Base-by-base conservation (phyloP, 2,113 vertebrate genomes). In the Urocolius indicus region DNA sequence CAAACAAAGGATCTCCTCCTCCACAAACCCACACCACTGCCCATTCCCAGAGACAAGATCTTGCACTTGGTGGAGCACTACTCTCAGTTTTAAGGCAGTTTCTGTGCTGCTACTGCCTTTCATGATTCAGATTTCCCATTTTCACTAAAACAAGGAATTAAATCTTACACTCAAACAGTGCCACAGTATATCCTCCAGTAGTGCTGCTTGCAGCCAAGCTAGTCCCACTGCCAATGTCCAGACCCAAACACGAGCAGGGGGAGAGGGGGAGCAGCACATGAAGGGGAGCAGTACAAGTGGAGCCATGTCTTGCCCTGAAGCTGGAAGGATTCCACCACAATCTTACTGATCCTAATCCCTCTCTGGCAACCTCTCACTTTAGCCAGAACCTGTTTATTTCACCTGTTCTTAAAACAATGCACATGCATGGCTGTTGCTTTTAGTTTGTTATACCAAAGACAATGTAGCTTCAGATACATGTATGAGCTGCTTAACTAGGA, bases 281-380 rank as follows among this genome's bases (percentile, higher is more conserved):
- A 41, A 41, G 38, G 38, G 38, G 38, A 41, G 12, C 38, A 41
- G 38, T 12, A 41, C 38, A 41, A 54, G 48, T 0, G 0, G 54
- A 32, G 18, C 14, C 2, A 0, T 36, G 15, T 19, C 43, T 21
- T 13, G 14, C 3, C 1, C 43, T 32, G 26, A 52, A 48, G 24
- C 26, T 36, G 43, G 23, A 46, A 68, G 7, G 4, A 34, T 36
- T 89, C 36, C 32, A 69, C 36, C 43, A 36, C 0, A 1, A 10
- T 7, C 30, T 58, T 43, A 13, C 16, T 19, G 55, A 11, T 21
- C 30, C 3, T 34, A 59, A 77, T 15, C 6, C 1, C 22, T 12
- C 34, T 67, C 68, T 46, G 20, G 8, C 46, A 92, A 49, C 14
- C 9, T 20, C 58, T 76, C 46, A 23, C 45, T 65, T 89, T 5